A percentile compares a stretch with the other conserved stretches of the same genome.
These are phyloP conservation scores for Ctena decussata DNA, from an alignment of 2,888 invertebrate genomes.

Conservation along the genomic window DNA sequence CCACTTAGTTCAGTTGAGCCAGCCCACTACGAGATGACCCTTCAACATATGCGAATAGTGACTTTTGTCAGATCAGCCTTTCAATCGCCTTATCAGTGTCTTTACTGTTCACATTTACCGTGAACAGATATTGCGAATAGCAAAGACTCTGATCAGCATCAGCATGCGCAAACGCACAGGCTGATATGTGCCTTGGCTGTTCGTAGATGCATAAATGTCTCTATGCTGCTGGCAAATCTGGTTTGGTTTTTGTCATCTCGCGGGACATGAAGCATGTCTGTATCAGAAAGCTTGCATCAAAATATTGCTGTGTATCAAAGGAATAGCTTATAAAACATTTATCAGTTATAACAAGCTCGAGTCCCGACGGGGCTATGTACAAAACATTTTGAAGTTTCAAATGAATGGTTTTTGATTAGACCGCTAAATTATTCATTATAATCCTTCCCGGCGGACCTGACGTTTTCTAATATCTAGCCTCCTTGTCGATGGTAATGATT, in stretches of 20 bases:
- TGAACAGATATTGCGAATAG: background rate
- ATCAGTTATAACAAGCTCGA: constrained; percentile 60
- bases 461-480: constrained; percentile 1
- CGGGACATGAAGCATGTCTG: background rate
- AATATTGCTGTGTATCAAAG: constrained; percentile 55
- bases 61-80: too few relatives aligned
- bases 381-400: constrained; percentile 16
- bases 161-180: too few relatives aligned
- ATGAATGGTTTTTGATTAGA: constrained; percentile 17
- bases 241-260: background rate
- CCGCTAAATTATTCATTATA: constrained; percentile 8
- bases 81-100: too few relatives aligned
- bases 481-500: constrained; percentile 1
- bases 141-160: background rate
- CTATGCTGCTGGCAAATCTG: background rate
- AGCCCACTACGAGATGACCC: background rate
- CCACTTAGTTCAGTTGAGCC: background rate
- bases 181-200: too few relatives aligned
- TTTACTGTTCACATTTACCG: too few relatives aligned
- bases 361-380: constrained; percentile 1
- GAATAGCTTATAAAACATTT: constrained; percentile 65
- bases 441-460: background rate
- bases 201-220: background rate
- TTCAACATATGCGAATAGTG: too few relatives aligned
- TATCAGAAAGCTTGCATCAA: constrained; percentile 11